Evolutionary conservation across 64 coral and sea anemone species (phyloP), one percentile per base, ranked within the genome.

Genomic region (Montipora efflorescens): DNA sequence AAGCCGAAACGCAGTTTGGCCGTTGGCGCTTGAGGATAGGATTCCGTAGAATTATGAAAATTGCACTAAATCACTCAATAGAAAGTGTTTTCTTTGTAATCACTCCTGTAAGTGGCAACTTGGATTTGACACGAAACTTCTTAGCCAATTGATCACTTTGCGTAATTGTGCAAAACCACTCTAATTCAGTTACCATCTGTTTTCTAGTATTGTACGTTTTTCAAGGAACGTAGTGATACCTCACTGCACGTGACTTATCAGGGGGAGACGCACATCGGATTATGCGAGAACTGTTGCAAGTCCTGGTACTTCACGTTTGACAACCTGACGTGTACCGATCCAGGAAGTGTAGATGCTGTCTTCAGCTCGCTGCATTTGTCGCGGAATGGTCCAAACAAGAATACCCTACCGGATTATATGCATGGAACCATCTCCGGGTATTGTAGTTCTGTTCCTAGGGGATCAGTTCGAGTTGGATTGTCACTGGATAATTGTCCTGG

Each of bases 401-500:
- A 91, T 67, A 59, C 82, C 79, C 95, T 97, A 50, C 95, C 95
- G 43, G 67, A 64, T 49, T 91, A 91, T 81, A 89, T 86, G 47
- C 95, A 97, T 46, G 95, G 95, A 5, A 88, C 74, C 25, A 91
- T 97, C 84, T 97, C 95, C 44, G 95, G 95, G 13, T 97, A 91
- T 22, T 97, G 95, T 48, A 91, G 59, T 74, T 78, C 67, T 22
- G 78, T 97, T 71, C 74, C 75, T 43, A 77, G 76, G 61, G 95
- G 95, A 16, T 81, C 74, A 25, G 92, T 94, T 16, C 89, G 88
- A n/a, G 57, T 97, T 14, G 95, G 74, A 13, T 28, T 97, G 7
- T 79, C 82, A 46, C 48, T 94, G 21, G 82, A 51, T 66, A 86
- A 87, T 69, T 97, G 95, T 47, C 82, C 92, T 2, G 74, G 57